Conservation (phyloP, 35 echinoderm and acorn worm species). For the Lytechinus variegatus region DNA sequence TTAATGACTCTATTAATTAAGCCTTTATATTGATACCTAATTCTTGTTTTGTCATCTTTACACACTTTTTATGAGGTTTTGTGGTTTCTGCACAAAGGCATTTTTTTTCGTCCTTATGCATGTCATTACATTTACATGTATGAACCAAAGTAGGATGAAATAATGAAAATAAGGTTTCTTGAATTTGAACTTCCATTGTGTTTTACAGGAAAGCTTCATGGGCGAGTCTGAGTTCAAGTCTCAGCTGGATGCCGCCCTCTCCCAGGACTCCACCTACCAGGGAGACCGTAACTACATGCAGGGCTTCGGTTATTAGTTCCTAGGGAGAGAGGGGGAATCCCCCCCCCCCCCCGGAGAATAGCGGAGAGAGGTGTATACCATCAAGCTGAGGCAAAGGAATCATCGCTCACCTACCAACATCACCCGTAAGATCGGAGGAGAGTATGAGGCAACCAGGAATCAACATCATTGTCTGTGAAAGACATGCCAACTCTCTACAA, state of each 20-base stretch:
- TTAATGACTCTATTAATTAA: too few species aligned
- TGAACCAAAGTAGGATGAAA: neutral
- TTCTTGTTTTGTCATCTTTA: too few species aligned
- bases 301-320: constrained; percentile 81
- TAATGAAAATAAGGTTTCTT: neutral
- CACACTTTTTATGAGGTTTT: too few species aligned
- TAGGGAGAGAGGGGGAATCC: constrained; percentile 23
- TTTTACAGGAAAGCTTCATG: constrained; percentile 92
- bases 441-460: neutral
- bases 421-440: constrained; percentile 19
- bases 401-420: constrained; percentile 30
- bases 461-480: neutral
- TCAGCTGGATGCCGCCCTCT: constrained; percentile 89
- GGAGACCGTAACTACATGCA: constrained; percentile 95
- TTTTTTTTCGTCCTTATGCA: neutral
- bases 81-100: neutral
- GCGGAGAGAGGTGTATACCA: constrained; percentile 25
- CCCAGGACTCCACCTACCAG: constrained; percentile 99
- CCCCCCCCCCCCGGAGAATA: neutral
- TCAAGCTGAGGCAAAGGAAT: constrained; percentile 43
- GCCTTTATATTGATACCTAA: too few species aligned
- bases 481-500: constrained; percentile 3
- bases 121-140: neutral
- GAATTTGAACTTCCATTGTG: neutral
- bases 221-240: constrained; percentile 98